Conservation (phyloP, 2,888 invertebrate species). For the Lobophora halterata region DNA sequence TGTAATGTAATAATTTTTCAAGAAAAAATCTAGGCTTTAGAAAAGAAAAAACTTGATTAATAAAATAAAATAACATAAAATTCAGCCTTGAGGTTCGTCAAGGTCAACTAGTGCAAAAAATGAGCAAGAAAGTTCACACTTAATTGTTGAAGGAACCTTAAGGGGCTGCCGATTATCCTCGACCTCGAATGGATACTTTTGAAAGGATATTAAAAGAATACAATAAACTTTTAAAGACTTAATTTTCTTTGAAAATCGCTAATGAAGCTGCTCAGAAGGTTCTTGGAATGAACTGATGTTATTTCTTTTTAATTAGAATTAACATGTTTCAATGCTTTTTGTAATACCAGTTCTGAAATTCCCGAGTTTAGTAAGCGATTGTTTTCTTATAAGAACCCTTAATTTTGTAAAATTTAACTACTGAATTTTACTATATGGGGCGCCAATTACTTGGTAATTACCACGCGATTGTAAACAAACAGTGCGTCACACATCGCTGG, state of each 20-base stretch:
- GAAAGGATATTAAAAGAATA: conserved; percentile 19
- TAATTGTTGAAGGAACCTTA: conserved; percentile 1
- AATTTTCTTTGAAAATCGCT: conserved; percentile 14
- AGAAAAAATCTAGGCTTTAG: too few relatives aligned
- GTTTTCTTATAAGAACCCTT: too few relatives aligned
- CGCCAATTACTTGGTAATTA: conserved; percentile 42
- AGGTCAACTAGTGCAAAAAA: too few relatives aligned
- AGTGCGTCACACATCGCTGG: conserved; percentile 39
- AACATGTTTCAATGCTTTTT: conserved; percentile 9
- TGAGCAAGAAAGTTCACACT: neutral
- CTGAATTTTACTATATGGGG: too few relatives aligned
- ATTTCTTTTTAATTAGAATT: conserved; percentile 21
- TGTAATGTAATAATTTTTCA: too few relatives aligned
- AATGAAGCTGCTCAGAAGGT: conserved; percentile 9
- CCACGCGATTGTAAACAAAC: conserved; percentile 37
- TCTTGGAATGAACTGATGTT: conserved; percentile 14
- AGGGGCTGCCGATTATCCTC: conserved; percentile 2
- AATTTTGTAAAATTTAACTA: too few relatives aligned
- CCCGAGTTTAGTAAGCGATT: too few relatives aligned
- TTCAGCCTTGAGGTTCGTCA: too few relatives aligned
- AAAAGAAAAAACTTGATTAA: too few relatives aligned
- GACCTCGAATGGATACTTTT: conserved; percentile 5
- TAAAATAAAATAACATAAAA: too few relatives aligned
- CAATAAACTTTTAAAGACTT: conserved; percentile 17
- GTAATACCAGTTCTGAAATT: neutral